phyloP scores from a whole-genome alignment of 2,113 vertebrate species.

The Cricetomys ansorgei region DNA sequence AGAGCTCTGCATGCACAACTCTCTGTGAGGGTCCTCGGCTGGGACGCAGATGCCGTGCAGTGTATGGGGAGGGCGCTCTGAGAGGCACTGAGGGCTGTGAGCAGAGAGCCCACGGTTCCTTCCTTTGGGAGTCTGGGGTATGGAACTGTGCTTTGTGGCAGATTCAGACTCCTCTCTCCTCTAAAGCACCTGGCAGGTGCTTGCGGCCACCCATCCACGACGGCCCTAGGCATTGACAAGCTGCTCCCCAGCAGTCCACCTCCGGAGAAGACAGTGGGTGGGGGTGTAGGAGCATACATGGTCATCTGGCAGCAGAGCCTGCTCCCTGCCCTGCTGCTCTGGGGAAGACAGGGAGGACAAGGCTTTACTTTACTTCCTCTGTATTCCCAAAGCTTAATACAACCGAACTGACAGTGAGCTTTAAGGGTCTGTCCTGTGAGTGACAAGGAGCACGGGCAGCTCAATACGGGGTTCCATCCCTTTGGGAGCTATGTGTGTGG shows the following conservation, averaged over 20 bases:
- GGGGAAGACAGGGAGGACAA: neutral
- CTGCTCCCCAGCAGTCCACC: neutral
- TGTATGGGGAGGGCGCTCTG: fast-evolving
- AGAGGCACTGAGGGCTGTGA: neutral
- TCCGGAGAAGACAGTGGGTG: neutral
- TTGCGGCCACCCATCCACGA: fast-evolving
- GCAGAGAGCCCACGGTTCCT: neutral
- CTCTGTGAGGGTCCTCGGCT: neutral
- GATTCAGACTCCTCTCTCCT: neutral
- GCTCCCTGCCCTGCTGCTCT: no score
- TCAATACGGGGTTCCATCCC: neutral
- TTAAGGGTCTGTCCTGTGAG: neutral
- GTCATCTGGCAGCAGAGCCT: neutral
- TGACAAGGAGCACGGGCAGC: neutral
- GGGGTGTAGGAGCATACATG: fast-evolving
- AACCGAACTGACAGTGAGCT: neutral
- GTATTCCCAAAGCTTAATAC: neutral
- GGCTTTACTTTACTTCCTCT: neutral
- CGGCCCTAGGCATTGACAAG: neutral
- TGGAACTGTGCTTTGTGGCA: fast-evolving
- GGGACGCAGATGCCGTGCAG: neutral
- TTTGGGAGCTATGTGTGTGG: no score
- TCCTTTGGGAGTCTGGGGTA: neutral
- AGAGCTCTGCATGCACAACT: neutral
- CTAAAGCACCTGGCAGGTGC: fast-evolving